Evolutionary conservation across 2,113 vertebrate genomes (phyloP), one percentile per base, ranked within the genome.

Genomic region (Sapajus apella): DNA sequence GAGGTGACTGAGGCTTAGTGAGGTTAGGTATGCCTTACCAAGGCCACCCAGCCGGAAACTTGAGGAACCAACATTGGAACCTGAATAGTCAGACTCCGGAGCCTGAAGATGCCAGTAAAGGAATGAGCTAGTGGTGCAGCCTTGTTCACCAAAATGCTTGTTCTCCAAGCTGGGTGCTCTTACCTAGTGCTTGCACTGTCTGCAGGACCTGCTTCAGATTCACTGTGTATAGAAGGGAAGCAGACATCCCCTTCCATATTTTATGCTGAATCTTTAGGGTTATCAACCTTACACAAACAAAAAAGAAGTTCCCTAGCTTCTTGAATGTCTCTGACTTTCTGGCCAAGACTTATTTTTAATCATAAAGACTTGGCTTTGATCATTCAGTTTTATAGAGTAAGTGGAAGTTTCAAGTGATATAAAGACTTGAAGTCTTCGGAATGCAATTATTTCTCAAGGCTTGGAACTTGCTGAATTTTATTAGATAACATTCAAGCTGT

Each of bases 361-460:
- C 91, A 80, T 88, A 96, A 94, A 93, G 93, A 82, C 70, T 95
- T 96, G 82, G 76, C 95, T 97, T 97, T 97, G 87, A 97, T 97
- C 96, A 83, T 95, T 35, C 85, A 95, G 84, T 95, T 97, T 97
- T 93, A 92, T 91, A 75, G 88, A 80, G 68, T 76, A 87, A 82
- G 27, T 95, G 97, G 87, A 95, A 89, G 91, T 97, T 94, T 86
- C 56, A 94, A 97, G 91, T 91, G 96, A 90, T 87, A 66, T 86
- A 93, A 96, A 96, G 83, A 89, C 87, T 72, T 32, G 11, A 77
- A 90, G 43, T 92, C 72, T 27, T 92, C 95, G 82, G 64, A 91
- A 88, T 97, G 81, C 40, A 92, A 35, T 96, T 97, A 93, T 95
- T 98, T 97, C 91, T 96, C 86, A 94, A 90, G 66, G 79, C 75